Conservation (phyloP, 2,797 vertebrate genomes). For the Fringilla coelebs region DNA sequence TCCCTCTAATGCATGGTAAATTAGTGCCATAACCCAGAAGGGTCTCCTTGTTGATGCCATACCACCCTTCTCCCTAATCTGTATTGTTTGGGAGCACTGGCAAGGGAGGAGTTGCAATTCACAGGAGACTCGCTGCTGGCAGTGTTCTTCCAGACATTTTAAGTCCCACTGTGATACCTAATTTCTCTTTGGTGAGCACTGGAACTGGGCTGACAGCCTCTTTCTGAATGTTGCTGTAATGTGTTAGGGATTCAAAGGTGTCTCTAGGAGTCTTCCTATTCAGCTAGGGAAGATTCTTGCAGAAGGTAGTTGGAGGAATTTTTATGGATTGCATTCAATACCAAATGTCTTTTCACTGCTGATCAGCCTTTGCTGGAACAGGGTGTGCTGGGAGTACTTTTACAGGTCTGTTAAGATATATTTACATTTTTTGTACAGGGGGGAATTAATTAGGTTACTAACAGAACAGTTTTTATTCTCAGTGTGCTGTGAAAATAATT, state of each 20-base stretch:
- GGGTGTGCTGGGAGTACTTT: not conserved
- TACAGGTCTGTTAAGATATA: not conserved
- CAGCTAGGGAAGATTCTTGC: not conserved
- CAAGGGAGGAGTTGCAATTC: not conserved
- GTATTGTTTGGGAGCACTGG: not conserved
- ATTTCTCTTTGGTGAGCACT: not conserved
- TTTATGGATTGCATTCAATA: rapidly evolving
- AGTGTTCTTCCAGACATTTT: not conserved
- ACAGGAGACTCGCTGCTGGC: not conserved
- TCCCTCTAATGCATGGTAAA: not conserved
- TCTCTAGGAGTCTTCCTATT: not conserved
- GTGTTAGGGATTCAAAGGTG: not conserved
- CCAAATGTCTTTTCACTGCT: not conserved
- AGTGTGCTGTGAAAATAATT: not conserved
- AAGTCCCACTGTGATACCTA: not conserved
- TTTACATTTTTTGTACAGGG: not conserved
- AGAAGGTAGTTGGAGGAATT: not conserved
- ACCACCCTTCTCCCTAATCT: not conserved
- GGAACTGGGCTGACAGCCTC: not conserved
- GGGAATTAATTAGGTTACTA: not conserved
- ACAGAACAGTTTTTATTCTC: not conserved
- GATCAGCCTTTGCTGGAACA: not conserved
- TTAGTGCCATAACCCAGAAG: not conserved
- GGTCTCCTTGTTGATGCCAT: not conserved
- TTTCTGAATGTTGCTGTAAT: not conserved